phyloP scores from a whole-genome alignment of 1,140 invertebrate genomes.

The Drosophila sp. region DNA sequence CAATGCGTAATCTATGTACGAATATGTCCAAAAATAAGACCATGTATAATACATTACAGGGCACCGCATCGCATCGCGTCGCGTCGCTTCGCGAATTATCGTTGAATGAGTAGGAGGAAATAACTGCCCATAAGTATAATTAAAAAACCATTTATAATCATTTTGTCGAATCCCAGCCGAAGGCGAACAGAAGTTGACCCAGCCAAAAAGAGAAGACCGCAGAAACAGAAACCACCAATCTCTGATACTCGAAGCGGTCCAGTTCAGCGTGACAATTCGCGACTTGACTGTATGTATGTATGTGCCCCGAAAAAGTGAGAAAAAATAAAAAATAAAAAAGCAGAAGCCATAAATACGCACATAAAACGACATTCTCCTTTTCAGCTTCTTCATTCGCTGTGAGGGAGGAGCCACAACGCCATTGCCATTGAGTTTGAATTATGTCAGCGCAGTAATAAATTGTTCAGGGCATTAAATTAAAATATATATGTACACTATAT shows the following conservation, averaged over 20 bases:
- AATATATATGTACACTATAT: constrained; percentile 63
- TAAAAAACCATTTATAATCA: constrained; percentile 74
- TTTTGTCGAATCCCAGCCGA: constrained; percentile 58
- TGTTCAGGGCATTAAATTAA: constrained; percentile 71
- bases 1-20: constrained; percentile 2
- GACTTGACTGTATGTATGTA: background rate
- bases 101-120: constrained; percentile 34
- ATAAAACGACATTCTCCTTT: constrained; percentile 49
- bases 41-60: constrained; percentile 34
- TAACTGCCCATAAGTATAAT: constrained; percentile 61
- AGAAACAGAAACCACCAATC: background rate
- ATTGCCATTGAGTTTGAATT: constrained; percentile 72
- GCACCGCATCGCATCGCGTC: background rate
- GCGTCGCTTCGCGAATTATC: constrained; percentile 11
- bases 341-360: constrained; percentile 59
- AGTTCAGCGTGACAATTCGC: constrained; percentile 7
- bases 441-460: constrained; percentile 77
- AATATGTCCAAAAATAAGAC: constrained; percentile 2
- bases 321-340: constrained; percentile 14
- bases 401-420: constrained; percentile 29
- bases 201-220: constrained; percentile 5
- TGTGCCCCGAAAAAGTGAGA: constrained; percentile 1
- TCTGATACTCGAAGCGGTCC: constrained; percentile 40
- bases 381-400: background rate
- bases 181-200: constrained; percentile 41